Percentiles rank a stretch among this genome's conserved stretches.
Conservation (phyloP, 2,888 invertebrate genomes). For the Ichneumoninae sp. region DNA sequence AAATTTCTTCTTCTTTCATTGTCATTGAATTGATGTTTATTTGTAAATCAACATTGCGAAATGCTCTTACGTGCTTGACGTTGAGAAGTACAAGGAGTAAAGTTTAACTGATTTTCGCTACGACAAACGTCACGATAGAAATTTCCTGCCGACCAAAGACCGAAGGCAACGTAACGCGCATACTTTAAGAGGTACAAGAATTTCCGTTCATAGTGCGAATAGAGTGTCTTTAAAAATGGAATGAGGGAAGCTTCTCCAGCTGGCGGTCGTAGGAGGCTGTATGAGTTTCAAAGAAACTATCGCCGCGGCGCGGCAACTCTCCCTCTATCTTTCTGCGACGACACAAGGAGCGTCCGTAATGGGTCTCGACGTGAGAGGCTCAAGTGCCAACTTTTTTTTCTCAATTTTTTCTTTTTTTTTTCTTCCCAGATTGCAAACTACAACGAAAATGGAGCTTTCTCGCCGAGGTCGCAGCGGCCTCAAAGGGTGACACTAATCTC, state of each 20-base stretch:
- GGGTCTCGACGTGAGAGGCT: conserved; percentile 64
- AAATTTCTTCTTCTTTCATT: background rate
- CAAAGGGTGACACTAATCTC: conserved; percentile 64
- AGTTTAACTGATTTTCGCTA: background rate
- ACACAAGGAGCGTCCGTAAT: conserved; percentile 65
- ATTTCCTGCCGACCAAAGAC: background rate
- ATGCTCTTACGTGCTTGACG: background rate
- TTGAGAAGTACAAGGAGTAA: no score
- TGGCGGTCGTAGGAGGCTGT: conserved; percentile 51
- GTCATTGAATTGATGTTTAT: background rate
- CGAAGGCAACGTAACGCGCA: background rate
- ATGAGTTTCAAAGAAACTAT: conserved; percentile 69
- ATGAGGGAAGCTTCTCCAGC: conserved; percentile 58
- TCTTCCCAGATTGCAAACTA: conserved; percentile 60
- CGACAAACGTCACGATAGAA: background rate
- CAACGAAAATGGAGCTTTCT: conserved; percentile 64
- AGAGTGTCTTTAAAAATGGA: conserved; percentile 64
- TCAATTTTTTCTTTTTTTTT: conserved; percentile 8
- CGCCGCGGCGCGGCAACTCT: conserved; percentile 54
- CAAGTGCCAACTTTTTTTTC: conserved; percentile 57
- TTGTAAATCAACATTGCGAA: background rate
- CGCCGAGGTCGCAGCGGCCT: conserved; percentile 40
- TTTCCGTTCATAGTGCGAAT: conserved; percentile 43
- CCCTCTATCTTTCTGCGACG: conserved; percentile 33
- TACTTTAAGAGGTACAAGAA: conserved; percentile 10